phyloP scores from a whole-genome alignment of 2,797 vertebrate genomes.

The Okamejei kenojei region DNA sequence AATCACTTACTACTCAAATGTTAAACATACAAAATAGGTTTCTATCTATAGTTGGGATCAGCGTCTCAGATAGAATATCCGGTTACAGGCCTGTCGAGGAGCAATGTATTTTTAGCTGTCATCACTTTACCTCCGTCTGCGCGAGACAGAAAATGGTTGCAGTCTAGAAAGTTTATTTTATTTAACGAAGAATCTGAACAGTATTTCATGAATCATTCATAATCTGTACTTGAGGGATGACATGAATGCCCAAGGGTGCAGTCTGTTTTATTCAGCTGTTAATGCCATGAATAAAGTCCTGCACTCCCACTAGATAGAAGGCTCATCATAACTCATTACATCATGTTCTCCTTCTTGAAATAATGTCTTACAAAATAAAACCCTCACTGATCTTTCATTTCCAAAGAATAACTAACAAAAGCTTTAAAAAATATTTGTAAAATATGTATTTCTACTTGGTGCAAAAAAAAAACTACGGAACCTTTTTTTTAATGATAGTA shows the following conservation, averaged over 20 bases:
- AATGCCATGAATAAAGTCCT: conserved; percentile 23
- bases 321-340: neutral
- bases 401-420: neutral
- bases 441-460: neutral
- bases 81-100: neutral
- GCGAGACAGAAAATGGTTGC: neutral
- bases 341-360: conserved; percentile 3
- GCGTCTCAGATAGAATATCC: neutral
- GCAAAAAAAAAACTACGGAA: neutral
- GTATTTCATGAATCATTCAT: conserved; percentile 11
- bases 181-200: conserved; percentile 2
- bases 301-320: neutral
- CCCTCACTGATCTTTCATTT: neutral
- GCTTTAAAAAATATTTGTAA: neutral
- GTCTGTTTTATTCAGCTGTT: neutral
- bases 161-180: conserved; percentile 30
- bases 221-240: conserved; percentile 33
- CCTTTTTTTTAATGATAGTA: neutral
- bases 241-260: neutral
- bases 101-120: conserved; percentile 28
- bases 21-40: neutral
- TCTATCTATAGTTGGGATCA: conserved; percentile 1
- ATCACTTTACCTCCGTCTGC: conserved; percentile 2
- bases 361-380: neutral
- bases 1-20: neutral